A percentile compares a stretch with the other conserved stretches of the same genome.
phyloP scores from a whole-genome alignment of 2,797 vertebrate genomes.

The Tiaroga cobitis region DNA sequence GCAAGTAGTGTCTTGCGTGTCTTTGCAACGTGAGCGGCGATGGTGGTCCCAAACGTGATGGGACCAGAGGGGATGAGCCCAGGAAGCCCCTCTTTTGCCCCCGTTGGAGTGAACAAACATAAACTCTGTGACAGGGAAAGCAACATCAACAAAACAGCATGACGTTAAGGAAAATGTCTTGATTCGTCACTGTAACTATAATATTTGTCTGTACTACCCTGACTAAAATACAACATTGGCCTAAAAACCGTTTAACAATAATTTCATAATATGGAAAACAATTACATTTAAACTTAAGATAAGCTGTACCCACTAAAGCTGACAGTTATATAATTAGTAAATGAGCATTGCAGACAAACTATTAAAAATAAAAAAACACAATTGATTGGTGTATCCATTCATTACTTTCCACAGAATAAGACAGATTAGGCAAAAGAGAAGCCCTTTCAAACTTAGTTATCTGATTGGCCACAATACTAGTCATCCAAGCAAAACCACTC shows the following conservation, averaged over 20 bases:
- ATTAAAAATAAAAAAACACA: neutral
- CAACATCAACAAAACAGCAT: slow-evolving; percentile 19
- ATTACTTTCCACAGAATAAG: slow-evolving; percentile 19
- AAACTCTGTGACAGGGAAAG: slow-evolving; percentile 83
- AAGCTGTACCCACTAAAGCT: neutral
- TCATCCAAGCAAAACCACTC: neutral
- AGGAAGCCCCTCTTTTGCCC: slow-evolving; percentile 89
- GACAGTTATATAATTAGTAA: neutral
- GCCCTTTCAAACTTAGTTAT: slow-evolving; percentile 16
- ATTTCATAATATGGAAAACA: neutral
- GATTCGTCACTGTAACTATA: neutral
- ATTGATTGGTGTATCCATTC: neutral
- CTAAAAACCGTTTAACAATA: neutral
- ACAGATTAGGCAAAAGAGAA: neutral
- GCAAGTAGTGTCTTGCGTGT: slow-evolving; percentile 92
- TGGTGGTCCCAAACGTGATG: slow-evolving; percentile 90
- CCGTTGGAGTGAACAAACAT: slow-evolving; percentile 93
- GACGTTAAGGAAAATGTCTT: neutral
- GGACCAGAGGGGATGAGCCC: slow-evolving; percentile 90
- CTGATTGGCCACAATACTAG: slow-evolving; percentile 4
- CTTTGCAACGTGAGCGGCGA: slow-evolving; percentile 97
- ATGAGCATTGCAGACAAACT: neutral
- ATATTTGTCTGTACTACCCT: neutral
- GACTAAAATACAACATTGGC: neutral
- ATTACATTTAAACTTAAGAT: neutral